These are phyloP conservation scores for Tetraneura akinire DNA, from an alignment of 1,140 invertebrate species.

Conservation along the genomic window DNA sequence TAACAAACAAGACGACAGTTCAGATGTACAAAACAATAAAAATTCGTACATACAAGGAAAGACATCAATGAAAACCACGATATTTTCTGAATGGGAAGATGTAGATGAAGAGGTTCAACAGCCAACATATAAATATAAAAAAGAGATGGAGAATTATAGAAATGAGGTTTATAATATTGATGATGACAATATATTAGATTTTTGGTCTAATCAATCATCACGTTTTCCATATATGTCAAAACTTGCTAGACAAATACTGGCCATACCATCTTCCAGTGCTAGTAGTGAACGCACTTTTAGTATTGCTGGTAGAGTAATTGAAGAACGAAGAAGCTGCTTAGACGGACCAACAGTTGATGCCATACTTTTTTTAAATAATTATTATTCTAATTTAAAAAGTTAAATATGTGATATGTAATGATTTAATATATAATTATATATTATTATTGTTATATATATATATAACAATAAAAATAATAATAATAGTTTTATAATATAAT, in stretches of 20 bases:
- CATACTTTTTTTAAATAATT: too few species aligned
- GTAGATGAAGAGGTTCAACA: background rate
- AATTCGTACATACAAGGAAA: background rate
- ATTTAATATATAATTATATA: too few species aligned
- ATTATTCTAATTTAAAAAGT: too few species aligned
- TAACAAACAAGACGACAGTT: background rate
- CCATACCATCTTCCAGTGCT: background rate
- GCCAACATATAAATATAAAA: background rate
- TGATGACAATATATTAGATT: background rate
- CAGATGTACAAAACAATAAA: background rate
- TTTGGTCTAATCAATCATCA: too few species aligned
- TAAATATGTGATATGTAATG: too few species aligned
- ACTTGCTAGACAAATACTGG: background rate
- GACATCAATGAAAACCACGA: background rate
- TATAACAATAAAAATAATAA: too few species aligned
- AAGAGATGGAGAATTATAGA: background rate
- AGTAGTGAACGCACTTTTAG: background rate
- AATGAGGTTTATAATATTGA: background rate
- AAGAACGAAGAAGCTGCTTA: background rate
- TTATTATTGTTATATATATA: too few species aligned
- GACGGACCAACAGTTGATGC: background rate
- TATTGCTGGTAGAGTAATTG: background rate
- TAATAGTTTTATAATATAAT: too few species aligned
- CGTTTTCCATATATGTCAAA: too few species aligned
- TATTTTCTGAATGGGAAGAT: slow-evolving; percentile 22